phyloP scores from a whole-genome alignment of 2,797 vertebrate species.

The Threskiornis aethiopicus region DNA sequence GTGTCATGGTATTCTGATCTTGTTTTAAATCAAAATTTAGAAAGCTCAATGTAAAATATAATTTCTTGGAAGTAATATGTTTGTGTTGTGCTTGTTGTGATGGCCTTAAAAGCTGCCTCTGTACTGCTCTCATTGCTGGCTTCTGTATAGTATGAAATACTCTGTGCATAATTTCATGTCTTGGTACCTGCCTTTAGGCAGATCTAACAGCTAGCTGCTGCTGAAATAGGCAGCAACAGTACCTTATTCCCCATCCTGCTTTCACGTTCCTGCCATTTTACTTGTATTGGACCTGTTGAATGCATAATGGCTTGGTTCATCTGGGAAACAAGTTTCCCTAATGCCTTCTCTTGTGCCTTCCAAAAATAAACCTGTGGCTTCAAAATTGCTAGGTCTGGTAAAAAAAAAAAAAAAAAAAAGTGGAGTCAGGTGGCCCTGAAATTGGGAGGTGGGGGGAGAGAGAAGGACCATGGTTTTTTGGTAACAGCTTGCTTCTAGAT shows the following conservation, averaged over 20 bases:
- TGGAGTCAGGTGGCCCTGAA: fast-evolving
- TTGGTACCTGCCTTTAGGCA: neutral
- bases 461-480: neutral
- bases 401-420: too few relatives aligned
- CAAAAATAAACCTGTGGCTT: neutral
- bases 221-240: neutral
- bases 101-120: neutral
- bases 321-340: neutral
- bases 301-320: neutral
- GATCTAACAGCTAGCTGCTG: neutral
- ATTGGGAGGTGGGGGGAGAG: neutral
- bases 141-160: neutral
- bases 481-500: neutral
- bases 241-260: neutral
- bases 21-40: neutral
- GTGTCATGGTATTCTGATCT: neutral
- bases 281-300: neutral
- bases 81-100: neutral
- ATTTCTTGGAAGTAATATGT: neutral
- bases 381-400: neutral
- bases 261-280: neutral
- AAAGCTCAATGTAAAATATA: neutral
- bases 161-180: neutral
- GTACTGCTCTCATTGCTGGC: neutral
- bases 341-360: neutral